Conservation (phyloP, 2,888 invertebrate genomes). For the Melanostoma scalare region DNA sequence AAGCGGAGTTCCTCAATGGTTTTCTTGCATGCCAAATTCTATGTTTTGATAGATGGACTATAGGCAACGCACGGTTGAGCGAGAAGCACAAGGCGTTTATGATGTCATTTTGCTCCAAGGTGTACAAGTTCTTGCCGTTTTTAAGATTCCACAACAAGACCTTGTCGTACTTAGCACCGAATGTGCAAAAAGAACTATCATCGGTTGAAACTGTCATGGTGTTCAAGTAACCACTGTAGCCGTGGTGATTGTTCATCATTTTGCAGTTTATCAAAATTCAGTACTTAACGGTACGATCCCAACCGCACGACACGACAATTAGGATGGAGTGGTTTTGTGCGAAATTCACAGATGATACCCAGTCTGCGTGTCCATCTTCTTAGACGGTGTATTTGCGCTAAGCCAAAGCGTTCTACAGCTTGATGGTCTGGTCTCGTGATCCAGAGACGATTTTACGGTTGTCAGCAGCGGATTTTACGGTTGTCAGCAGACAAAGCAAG, state of each 20-base stretch:
- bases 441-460: slow-evolving; percentile 99
- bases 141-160: slow-evolving; percentile 99
- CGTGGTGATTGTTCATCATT: slow-evolving; percentile 98
- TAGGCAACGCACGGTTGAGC: slow-evolving; percentile 99
- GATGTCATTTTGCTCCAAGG: slow-evolving; percentile 98
- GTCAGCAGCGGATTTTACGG: slow-evolving; percentile 99
- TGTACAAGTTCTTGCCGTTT: slow-evolving; percentile 99
- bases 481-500: slow-evolving; percentile 99
- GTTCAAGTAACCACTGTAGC: slow-evolving; percentile 98
- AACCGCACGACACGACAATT: slow-evolving; percentile 98
- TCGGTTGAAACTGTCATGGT: slow-evolving; percentile 99
- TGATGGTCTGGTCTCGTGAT: slow-evolving; percentile 99
- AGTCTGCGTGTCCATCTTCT: slow-evolving; percentile 97
- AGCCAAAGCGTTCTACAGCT: slow-evolving; percentile 99
- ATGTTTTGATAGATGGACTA: slow-evolving; percentile 98
- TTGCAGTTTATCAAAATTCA: slow-evolving; percentile 99
- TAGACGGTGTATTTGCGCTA: slow-evolving; percentile 99
- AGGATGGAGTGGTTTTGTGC: slow-evolving; percentile 99
- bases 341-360: slow-evolving; percentile 99
- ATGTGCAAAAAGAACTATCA: slow-evolving; percentile 97
- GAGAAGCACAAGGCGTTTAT: slow-evolving; percentile 99
- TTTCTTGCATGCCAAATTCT: slow-evolving; percentile 99
- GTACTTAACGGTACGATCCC: slow-evolving; percentile 98
- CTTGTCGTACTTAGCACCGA: slow-evolving; percentile 99
- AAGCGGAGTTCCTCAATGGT: slow-evolving; percentile 97